Evolutionary conservation across 2,888 invertebrate genomes (phyloP), one percentile per base, ranked within the genome.

Genomic region (Chrysopilus asiliformis): DNA sequence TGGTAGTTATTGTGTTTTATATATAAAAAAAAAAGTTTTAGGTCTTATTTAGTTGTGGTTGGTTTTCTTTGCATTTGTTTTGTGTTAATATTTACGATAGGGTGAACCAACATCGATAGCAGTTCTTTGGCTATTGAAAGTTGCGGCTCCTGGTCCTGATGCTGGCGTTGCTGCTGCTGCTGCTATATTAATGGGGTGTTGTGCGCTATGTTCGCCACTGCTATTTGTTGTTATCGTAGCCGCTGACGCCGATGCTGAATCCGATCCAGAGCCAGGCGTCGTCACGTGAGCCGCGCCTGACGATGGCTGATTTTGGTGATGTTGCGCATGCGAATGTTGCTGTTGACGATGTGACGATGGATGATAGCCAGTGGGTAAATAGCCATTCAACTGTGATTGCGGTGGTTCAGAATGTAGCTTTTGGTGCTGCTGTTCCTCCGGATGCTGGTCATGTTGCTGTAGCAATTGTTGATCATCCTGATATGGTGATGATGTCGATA

Each of bases 351-450:
- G 32, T 16, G 18, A 39, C 40, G 13, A 20, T 19, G 16, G 38
- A 34, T 27, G 32, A 37, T 42, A n/a, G n/a, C n/a, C n/a, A n/a
- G n/a, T n/a, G n/a, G n/a, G n/a, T n/a, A n/a, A n/a, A n/a, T n/a
- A n/a, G n/a, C n/a, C n/a, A n/a, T n/a, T n/a, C n/a, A n/a, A n/a
- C n/a, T n/a, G n/a, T n/a, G n/a, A n/a, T n/a, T n/a, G n/a, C n/a
- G n/a, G n/a, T n/a, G n/a, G n/a, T n/a, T n/a, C n/a, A n/a, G 18
- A 28, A 15, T 32, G 19, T 13, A n/a, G n/a, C 42, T 44, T 42
- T 44, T 42, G 29, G 45, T 47, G 39, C 44, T 45, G 34, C 45
- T 49, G 18, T 36, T 37, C 13, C 32, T 40, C 27, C 44, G 43
- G 34, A 38, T 38, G n/a, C 30, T 29, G 16, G 8, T 29, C 15